phyloP scores from a whole-genome alignment of 2,888 invertebrate genomes.

The Mesorhabditis spiculigera region DNA sequence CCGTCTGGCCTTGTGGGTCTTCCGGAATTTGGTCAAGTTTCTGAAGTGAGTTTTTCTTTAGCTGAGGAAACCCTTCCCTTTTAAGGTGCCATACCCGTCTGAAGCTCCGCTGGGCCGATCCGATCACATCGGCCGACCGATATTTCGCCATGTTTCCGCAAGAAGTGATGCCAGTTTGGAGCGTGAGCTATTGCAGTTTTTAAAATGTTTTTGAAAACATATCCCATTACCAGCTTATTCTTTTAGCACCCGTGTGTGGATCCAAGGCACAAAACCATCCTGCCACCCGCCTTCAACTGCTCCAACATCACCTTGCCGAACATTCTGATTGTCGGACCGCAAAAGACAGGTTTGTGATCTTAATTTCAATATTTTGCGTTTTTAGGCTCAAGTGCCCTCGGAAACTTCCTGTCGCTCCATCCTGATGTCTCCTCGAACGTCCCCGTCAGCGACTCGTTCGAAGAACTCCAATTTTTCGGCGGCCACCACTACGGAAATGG shows the following conservation, averaged over 20 bases:
- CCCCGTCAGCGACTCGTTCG: slow-evolving; percentile 70
- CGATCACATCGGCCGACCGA: slow-evolving; percentile 81
- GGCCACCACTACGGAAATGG: slow-evolving; percentile 87
- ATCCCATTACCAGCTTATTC: background rate
- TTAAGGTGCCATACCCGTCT: slow-evolving; percentile 87
- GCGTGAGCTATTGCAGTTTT: slow-evolving; percentile 67
- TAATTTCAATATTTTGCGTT: slow-evolving; percentile 8
- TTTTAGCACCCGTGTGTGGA: slow-evolving; percentile 87
- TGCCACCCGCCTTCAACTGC: slow-evolving; percentile 89
- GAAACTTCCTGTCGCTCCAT: slow-evolving; percentile 91
- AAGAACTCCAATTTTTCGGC: slow-evolving; percentile 98
- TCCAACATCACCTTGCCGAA: slow-evolving; percentile 66
- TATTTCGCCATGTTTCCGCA: slow-evolving; percentile 92
- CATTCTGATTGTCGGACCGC: slow-evolving; percentile 73
- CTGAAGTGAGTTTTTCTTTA: slow-evolving; percentile 65
- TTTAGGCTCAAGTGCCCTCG: slow-evolving; percentile 85
- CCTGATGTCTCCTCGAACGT: slow-evolving; percentile 69
- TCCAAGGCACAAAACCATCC: slow-evolving; percentile 84
- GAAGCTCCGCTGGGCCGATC: slow-evolving; percentile 80
- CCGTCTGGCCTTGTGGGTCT: slow-evolving; percentile 71
- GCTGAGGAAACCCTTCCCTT: background rate
- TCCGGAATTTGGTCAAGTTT: slow-evolving; percentile 81
- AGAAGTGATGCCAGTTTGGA: slow-evolving; percentile 94
- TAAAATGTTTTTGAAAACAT: too few species aligned
- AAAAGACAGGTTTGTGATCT: slow-evolving; percentile 76